These are phyloP conservation scores for Branchinecta lindahli DNA, from an alignment of 1,140 invertebrate genomes.

Conservation along the genomic window DNA sequence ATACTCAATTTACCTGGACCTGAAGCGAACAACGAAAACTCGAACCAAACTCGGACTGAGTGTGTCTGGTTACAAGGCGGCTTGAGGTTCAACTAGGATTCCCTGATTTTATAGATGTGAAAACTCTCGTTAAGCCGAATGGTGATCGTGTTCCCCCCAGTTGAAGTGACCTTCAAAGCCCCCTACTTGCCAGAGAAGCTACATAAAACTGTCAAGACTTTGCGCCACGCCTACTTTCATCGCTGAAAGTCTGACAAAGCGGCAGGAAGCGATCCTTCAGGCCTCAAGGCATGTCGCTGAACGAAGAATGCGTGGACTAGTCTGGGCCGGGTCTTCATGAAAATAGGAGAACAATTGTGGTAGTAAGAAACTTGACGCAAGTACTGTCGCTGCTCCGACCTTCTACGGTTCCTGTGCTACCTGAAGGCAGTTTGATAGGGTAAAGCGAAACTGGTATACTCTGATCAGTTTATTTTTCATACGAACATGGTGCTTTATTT, in stretches of 20 bases:
- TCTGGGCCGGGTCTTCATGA: neutral
- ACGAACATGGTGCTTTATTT: neutral
- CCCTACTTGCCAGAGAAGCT: constrained; percentile 3
- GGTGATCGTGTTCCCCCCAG: neutral
- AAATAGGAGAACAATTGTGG: neutral
- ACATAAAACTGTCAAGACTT: neutral
- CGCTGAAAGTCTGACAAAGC: neutral
- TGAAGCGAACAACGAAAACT: neutral
- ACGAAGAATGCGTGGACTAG: neutral
- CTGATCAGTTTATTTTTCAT: no score
- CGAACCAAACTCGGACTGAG: constrained; percentile 8
- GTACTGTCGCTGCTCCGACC: constrained; percentile 3
- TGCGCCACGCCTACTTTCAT: neutral
- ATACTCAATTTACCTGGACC: no score
- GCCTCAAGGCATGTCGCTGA: constrained; percentile 4
- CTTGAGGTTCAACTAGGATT: neutral
- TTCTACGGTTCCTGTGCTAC: no score
- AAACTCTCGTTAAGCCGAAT: neutral
- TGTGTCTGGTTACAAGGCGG: constrained; percentile 3
- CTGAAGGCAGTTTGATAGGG: neutral
- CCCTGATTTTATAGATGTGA: neutral
- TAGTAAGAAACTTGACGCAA: neutral
- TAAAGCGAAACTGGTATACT: no score
- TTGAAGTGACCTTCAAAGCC: neutral
- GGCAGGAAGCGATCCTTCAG: neutral